These are phyloP conservation scores for Caenorhabditis sulstoni DNA, from an alignment of 2,888 invertebrate genomes.

Conservation along the genomic window DNA sequence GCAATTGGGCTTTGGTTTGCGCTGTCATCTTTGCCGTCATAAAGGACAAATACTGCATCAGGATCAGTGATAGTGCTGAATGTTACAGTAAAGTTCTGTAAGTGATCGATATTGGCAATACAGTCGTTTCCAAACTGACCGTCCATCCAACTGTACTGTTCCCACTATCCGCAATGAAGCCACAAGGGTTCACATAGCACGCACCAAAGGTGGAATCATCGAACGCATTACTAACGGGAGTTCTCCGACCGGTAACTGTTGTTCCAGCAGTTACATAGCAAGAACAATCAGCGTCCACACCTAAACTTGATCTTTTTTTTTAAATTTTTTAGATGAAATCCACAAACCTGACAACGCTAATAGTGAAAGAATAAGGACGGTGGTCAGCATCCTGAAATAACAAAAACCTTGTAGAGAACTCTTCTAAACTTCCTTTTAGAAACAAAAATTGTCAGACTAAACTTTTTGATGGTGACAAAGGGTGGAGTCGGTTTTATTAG, in stretches of 20 bases:
- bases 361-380: conserved; percentile 17
- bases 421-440: no score
- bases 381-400: conserved; percentile 43
- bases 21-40: conserved; percentile 16
- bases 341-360: conserved; percentile 29
- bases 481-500: conserved; percentile 40
- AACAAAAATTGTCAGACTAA: conserved; percentile 10
- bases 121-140: no score
- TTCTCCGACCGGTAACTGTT: conserved; percentile 4
- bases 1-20: background rate
- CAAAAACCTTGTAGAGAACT: no score
- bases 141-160: conserved; percentile 32
- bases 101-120: no score
- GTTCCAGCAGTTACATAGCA: conserved; percentile 10
- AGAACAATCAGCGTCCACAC: conserved; percentile 10
- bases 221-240: conserved; percentile 23
- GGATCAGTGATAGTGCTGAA: conserved; percentile 6
- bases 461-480: conserved; percentile 1
- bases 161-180: conserved; percentile 47
- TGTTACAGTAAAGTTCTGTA: conserved; percentile 11
- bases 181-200: conserved; percentile 21
- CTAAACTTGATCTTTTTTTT: conserved; percentile 10
- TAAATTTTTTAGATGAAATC: background rate
- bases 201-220: conserved; percentile 9
- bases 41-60: conserved; percentile 17